Percentiles rank a stretch among this genome's conserved stretches.
Conservation (phyloP, 1,140 invertebrate genomes). For the Achatina immaculata region DNA sequence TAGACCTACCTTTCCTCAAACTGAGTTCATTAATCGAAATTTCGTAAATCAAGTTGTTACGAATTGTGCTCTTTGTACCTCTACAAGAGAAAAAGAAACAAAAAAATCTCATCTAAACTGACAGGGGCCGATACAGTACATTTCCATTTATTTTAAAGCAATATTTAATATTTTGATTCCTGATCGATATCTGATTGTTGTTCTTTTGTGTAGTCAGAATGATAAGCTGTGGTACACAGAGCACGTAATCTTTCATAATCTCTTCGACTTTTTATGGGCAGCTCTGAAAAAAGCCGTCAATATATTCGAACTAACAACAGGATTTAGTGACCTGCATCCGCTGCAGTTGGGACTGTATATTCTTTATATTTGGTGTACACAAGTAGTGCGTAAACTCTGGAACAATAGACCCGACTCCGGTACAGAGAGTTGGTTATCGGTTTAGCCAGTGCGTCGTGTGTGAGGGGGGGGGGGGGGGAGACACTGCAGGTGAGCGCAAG, state of each 20-base stretch:
- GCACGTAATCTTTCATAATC: background rate
- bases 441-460: background rate
- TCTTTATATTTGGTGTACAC: background rate
- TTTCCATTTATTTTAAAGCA: background rate
- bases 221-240: background rate
- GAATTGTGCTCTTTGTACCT: too few relatives aligned
- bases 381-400: background rate
- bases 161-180: constrained; percentile 6
- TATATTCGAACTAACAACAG: background rate
- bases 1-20: too few relatives aligned
- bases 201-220: background rate
- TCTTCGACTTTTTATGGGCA: background rate
- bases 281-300: background rate
- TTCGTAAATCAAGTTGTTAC: too few relatives aligned
- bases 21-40: too few relatives aligned
- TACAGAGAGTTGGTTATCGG: background rate
- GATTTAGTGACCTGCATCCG: background rate
- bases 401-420: background rate
- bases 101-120: too few relatives aligned
- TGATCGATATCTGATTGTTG: background rate
- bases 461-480: background rate
- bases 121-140: too few relatives aligned
- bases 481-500: background rate
- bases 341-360: background rate
- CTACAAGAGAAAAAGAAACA: too few relatives aligned